Conservation (phyloP, 2,113 vertebrate genomes). For the Gallinago jamesoni region DNA sequence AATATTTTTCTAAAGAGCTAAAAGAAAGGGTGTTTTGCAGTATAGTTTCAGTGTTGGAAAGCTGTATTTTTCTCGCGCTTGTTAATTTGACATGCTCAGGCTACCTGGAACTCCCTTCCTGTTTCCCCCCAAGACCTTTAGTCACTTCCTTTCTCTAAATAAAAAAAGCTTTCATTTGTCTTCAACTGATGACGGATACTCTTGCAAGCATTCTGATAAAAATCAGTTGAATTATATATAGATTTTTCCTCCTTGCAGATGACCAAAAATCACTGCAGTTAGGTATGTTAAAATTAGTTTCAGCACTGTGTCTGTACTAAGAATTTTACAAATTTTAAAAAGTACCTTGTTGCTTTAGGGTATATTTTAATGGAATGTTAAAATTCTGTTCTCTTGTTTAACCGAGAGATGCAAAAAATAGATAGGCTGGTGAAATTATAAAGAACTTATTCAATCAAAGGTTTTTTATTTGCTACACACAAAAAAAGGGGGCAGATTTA, state of each 20-base stretch:
- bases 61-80: background rate
- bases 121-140: constrained; percentile 46
- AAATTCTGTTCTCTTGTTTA: background rate
- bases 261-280: background rate
- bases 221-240: background rate
- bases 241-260: background rate
- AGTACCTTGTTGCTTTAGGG: background rate
- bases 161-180: constrained; percentile 11
- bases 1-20: background rate
- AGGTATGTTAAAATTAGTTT: background rate
- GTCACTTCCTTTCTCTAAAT: constrained; percentile 57
- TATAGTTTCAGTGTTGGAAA: background rate
- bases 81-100: background rate
- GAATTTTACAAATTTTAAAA: background rate
- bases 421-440: background rate
- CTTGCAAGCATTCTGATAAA: constrained; percentile 26
- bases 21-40: background rate
- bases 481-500: background rate
- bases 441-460: background rate
- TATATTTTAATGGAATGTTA: background rate
- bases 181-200: constrained; percentile 1
- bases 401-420: background rate
- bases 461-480: background rate
- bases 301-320: background rate
- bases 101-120: constrained; percentile 55